Conservation (phyloP, 2,797 vertebrate genomes). For the Microchirus variegatus region DNA sequence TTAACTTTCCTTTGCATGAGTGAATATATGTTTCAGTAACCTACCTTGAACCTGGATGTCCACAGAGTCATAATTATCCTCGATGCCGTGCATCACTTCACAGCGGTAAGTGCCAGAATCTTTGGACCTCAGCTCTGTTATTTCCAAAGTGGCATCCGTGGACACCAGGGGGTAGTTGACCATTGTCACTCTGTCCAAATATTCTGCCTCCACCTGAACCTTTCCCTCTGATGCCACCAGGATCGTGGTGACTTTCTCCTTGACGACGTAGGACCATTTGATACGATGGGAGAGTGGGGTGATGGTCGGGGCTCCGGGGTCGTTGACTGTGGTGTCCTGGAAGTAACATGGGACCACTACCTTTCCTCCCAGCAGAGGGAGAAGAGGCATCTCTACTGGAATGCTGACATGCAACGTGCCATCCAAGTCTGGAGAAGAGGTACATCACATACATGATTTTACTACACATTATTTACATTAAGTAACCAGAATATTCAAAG, state of each 20-base stretch:
- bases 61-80: conserved; percentile 90
- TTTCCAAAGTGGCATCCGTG: conserved; percentile 88
- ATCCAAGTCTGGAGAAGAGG: conserved; percentile 78
- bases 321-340: conserved; percentile 86
- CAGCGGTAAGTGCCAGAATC: conserved; percentile 95
- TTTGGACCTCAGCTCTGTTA: conserved; percentile 87
- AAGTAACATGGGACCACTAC: conserved; percentile 95
- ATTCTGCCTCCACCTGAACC: conserved; percentile 84
- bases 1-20: too few relatives aligned
- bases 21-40: not conserved
- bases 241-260: conserved; percentile 84
- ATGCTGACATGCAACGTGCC: conserved; percentile 92
- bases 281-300: conserved; percentile 88
- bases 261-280: conserved; percentile 92
- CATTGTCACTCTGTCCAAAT: conserved; percentile 88
- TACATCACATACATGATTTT: too few relatives aligned
- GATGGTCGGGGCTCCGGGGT: conserved; percentile 82
- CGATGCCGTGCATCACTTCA: conserved; percentile 90
- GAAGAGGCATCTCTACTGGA: conserved; percentile 85
- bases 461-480: too few relatives aligned
- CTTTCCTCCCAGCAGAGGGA: conserved; percentile 86
- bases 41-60: conserved; percentile 92
- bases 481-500: too few relatives aligned
- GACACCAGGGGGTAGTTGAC: conserved; percentile 91
- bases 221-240: conserved; percentile 88